These are phyloP conservation scores for Torymus aiolomorphi DNA, from an alignment of 2,888 invertebrate genomes.

Conservation along the genomic window DNA sequence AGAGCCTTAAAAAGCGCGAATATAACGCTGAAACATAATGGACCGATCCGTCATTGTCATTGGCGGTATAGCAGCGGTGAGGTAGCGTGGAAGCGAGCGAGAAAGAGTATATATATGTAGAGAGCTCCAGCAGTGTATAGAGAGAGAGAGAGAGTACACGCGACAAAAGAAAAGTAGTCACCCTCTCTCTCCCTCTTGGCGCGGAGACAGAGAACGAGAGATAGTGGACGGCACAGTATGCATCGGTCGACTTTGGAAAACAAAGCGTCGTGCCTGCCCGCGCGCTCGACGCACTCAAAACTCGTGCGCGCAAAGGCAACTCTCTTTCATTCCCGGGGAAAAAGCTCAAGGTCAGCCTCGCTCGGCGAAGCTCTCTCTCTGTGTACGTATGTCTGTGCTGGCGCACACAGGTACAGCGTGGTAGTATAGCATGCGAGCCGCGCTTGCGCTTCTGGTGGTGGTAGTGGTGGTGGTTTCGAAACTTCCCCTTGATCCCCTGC, in stretches of 20 bases:
- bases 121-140: not conserved
- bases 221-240: not conserved
- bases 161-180: constrained; percentile 5
- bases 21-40: constrained; percentile 53
- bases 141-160: constrained; percentile 21
- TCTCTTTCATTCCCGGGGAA: constrained; percentile 54
- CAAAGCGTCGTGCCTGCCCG: not conserved
- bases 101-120: not conserved
- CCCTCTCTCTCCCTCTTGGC: not conserved
- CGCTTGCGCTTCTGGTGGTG: constrained; percentile 39
- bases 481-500: constrained; percentile 66
- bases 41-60: constrained; percentile 62
- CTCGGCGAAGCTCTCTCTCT: not conserved
- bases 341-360: constrained; percentile 67
- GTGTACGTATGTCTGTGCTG: too few species aligned
- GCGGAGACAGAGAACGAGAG: too few species aligned
- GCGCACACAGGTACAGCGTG: too few species aligned
- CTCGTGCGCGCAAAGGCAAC: not conserved
- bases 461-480: constrained; percentile 54
- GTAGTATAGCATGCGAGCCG: not conserved
- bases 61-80: constrained; percentile 15
- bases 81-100: constrained; percentile 25
- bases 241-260: constrained; percentile 23
- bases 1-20: constrained; percentile 27
- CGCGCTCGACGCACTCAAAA: not conserved